Evolutionary conservation across 2,888 invertebrate species (phyloP), one percentile per base, ranked within the genome.

Genomic region (Trileptium ribeirensis): DNA sequence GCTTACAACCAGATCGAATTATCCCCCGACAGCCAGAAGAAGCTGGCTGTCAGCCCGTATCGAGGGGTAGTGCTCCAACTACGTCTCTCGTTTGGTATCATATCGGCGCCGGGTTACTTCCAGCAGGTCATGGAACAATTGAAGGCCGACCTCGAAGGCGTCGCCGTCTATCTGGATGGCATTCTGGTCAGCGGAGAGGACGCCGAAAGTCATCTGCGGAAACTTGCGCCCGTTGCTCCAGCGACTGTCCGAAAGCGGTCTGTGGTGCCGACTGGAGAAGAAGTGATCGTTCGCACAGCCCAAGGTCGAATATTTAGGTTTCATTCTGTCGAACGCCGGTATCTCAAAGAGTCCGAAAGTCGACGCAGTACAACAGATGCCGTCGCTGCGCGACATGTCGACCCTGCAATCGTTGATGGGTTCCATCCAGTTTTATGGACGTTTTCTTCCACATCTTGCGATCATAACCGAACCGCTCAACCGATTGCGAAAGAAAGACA

Each of bases 341-440:
- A 81, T 81, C 31, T 81, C 39, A 29, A 81, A 81, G 31, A 34
- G 81, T 3, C n/a, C 78, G 3, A 81, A 81, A 40, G 81, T 81
- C 2, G 39, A 37, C 0, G 83, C 84, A n/a, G 84, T 85, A 24
- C 1, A 24, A 29, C n/a, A 81, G 31, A 81, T 81, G 81, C 67
- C 78, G 19, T 33, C 74, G 15, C 33, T 34, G n/a, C 8, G 19
- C 3, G 37, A 77, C 33, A 15, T 77, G n/a, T 37, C 33, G 15
- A 37, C 15, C 36, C 15, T 77, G 19, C 3, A 37, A 15, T 3
- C 77, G 3, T 37, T 77, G 3, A 15, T 38, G 24, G 77, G 77
- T 77, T n/a, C 37, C 15, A n/a, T 77, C 33, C 33, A 77, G 24
- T 37, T 34, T 34, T 77, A 77, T 37, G 77, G 15, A 29, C 8